Evolutionary conservation across 2,888 invertebrate species (phyloP).

Genomic region (Calliphora vomitoria): DNA sequence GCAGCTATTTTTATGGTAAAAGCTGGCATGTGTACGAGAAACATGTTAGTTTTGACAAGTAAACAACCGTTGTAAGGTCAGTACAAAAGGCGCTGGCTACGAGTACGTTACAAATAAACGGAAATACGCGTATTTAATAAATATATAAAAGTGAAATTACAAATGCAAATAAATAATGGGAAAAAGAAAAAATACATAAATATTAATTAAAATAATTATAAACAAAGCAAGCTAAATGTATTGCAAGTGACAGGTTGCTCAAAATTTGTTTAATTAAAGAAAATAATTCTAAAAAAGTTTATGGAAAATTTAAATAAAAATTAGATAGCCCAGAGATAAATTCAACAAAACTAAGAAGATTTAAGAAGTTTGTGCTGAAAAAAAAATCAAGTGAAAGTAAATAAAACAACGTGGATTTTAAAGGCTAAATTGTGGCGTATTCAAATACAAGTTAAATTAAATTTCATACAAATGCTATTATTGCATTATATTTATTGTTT

Average conservation of each 20-base stretch:
- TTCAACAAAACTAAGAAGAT: neutral
- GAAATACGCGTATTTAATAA: conserved; percentile 36
- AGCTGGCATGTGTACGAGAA: conserved; percentile 25
- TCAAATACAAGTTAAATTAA: too few relatives aligned
- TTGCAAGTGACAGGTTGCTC: neutral
- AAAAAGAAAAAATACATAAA: neutral
- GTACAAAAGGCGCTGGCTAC: conserved; percentile 80
- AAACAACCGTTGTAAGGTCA: conserved; percentile 75
- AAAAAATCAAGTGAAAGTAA: too few relatives aligned
- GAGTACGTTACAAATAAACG: conserved; percentile 75
- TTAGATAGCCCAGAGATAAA: neutral
- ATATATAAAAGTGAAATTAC: neutral
- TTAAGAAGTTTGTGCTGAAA: too few relatives aligned
- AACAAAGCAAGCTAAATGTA: neutral
- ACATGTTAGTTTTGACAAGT: conserved; percentile 66
- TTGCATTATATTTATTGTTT: neutral
- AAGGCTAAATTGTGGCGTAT: neutral
- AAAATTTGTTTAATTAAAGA: neutral
- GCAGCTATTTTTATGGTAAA: conserved; percentile 36
- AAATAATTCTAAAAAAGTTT: neutral
- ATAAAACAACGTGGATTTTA: too few relatives aligned
- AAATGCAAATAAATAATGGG: neutral
- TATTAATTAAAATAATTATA: conserved; percentile 5
- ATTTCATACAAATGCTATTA: neutral
- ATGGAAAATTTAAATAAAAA: neutral